Conservation (phyloP, 37 sponge, comb jelly and placozoan genomes). For the Eunapius fragilis region DNA sequence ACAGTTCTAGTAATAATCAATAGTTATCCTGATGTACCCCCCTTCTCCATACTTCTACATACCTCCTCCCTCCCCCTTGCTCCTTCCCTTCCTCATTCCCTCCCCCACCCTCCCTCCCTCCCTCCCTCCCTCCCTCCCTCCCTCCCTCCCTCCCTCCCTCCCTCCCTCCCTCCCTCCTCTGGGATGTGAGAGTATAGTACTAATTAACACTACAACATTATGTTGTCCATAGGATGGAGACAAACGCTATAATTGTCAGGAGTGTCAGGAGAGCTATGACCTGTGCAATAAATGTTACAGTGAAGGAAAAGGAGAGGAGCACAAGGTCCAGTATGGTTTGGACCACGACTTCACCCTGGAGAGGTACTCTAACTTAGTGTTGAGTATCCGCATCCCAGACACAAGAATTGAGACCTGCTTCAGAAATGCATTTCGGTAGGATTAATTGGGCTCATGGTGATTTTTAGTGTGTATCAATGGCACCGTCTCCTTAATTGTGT, state of each 20-base stretch:
- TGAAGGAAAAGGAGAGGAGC: slow-evolving; percentile 19
- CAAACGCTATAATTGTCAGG: slow-evolving; percentile 34
- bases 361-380: background rate
- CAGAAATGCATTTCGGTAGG: slow-evolving; percentile 4
- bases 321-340: slow-evolving; percentile 4
- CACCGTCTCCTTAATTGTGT: too few species aligned
- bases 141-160: too few species aligned
- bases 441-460: background rate
- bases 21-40: too few species aligned
- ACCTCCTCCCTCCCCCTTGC: too few species aligned
- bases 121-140: too few species aligned
- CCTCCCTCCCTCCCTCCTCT: too few species aligned
- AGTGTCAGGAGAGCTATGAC: slow-evolving; percentile 48
- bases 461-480: background rate
- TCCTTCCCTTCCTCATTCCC: too few species aligned
- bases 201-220: background rate
- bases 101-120: too few species aligned
- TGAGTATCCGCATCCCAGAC: background rate
- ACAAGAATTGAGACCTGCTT: slow-evolving; percentile 2
- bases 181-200: too few species aligned
- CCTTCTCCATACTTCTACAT: too few species aligned
- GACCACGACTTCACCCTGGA: slow-evolving; percentile 17
- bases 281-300: slow-evolving; percentile 38
- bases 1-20: too few species aligned
- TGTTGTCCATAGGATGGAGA: background rate